These are phyloP conservation scores for Serranus cabrilla DNA, from an alignment of 2,797 vertebrate species.

Conservation along the genomic window DNA sequence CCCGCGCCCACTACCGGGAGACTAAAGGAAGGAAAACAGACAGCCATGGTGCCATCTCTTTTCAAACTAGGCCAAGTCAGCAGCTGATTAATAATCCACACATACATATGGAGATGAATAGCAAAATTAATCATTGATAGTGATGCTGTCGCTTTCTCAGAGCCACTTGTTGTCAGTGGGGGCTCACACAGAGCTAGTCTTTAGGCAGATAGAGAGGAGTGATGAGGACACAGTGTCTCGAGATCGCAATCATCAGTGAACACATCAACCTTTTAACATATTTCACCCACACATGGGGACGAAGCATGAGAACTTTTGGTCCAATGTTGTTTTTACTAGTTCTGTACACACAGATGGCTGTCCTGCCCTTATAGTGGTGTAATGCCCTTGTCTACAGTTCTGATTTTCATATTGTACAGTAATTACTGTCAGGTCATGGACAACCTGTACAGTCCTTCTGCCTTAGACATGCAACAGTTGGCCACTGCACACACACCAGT, in stretches of 20 bases:
- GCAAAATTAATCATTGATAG: conserved; percentile 75
- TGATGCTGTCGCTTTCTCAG: conserved; percentile 52
- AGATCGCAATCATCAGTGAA: conserved; percentile 19
- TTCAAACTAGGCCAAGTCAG: conserved; percentile 78
- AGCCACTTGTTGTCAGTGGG: conserved; percentile 63
- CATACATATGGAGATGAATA: conserved; percentile 79
- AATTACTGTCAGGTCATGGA: not conserved
- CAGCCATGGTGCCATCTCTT: conserved; percentile 49
- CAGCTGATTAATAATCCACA: conserved; percentile 84
- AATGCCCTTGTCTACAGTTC: not conserved
- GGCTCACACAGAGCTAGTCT: conserved; percentile 34
- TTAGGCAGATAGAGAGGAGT: conserved; percentile 23
- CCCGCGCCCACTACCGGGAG: conserved; percentile 28
- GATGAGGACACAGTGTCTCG: conserved; percentile 26
- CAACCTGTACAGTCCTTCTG: not conserved
- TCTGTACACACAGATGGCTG: conserved; percentile 11
- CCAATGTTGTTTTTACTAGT: not conserved
- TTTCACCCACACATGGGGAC: conserved; percentile 4
- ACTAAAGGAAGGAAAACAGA: conserved; percentile 54
- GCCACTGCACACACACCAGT: not conserved
- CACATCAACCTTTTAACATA: conserved; percentile 6
- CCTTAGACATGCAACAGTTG: conserved; percentile 2
- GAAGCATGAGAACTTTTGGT: not conserved
- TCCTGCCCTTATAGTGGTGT: not conserved
- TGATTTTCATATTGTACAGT: conserved; percentile 12